Percentiles rank a stretch among this genome's conserved stretches.
Conservation (phyloP, 2,113 vertebrate species). For the Nestor notabilis region DNA sequence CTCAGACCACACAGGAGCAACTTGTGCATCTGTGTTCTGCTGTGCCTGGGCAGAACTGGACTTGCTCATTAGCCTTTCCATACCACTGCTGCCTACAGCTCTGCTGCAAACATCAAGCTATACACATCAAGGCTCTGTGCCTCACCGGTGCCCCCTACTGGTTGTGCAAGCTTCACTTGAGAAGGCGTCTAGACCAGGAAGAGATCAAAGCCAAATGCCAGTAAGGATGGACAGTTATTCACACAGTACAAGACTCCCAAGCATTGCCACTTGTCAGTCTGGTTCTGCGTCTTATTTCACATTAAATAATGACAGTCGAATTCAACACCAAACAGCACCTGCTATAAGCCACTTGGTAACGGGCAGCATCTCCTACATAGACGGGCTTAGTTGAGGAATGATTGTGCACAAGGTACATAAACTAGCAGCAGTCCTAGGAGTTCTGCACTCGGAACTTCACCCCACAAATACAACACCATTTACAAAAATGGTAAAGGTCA, state of each 20-base stretch:
- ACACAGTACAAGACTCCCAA: background rate
- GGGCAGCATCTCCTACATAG: background rate
- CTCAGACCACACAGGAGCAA: background rate
- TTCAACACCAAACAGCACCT: background rate
- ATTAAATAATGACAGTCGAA: background rate
- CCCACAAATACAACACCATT: background rate
- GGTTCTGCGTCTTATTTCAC: background rate
- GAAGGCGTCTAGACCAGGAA: background rate
- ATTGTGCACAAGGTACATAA: background rate
- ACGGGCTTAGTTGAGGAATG: background rate
- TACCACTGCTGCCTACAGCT: background rate
- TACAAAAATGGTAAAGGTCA: background rate
- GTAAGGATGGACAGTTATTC: background rate
- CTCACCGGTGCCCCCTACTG: background rate
- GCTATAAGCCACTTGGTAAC: background rate
- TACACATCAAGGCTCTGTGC: background rate
- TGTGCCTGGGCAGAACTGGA: background rate
- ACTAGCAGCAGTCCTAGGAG: background rate
- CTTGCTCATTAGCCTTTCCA: background rate
- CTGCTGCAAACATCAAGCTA: background rate
- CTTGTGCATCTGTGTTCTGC: background rate
- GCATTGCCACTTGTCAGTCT: background rate
- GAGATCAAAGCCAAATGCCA: background rate
- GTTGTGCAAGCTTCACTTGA: background rate
- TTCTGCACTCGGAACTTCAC: background rate